Conservation (phyloP, 2,797 vertebrate species). For the Thaleichthys pacificus region DNA sequence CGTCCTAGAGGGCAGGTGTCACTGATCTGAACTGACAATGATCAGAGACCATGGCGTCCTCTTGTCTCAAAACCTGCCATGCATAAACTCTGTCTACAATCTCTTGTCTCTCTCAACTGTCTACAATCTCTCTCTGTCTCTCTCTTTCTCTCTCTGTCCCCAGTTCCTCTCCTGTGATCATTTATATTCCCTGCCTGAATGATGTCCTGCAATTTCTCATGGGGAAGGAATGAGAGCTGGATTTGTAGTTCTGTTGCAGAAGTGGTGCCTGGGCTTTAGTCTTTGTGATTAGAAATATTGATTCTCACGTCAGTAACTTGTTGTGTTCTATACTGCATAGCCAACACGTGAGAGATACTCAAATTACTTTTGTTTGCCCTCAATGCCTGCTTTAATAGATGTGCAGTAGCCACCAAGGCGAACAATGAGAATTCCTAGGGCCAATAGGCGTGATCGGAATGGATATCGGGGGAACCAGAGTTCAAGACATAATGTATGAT, state of each 20-base stretch:
- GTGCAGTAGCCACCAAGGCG: no score
- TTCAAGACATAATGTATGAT: no score
- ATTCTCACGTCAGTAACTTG: background rate
- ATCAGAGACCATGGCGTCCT: constrained; percentile 36
- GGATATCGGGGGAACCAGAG: no score
- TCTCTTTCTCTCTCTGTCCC: background rate
- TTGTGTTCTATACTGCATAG: background rate
- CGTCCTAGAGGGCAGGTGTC: constrained; percentile 22
- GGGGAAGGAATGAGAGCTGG: background rate
- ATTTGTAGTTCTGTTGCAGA: background rate
- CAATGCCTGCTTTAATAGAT: no score
- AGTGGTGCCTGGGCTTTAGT: background rate
- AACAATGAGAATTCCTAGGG: no score
- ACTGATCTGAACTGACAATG: constrained; percentile 37
- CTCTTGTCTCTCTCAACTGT: background rate
- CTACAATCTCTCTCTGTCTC: background rate
- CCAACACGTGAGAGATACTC: background rate
- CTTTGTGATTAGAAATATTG: constrained; percentile 1
- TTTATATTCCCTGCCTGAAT: background rate
- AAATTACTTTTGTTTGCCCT: background rate
- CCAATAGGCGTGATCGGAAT: no score
- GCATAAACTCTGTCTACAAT: background rate
- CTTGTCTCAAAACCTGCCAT: background rate
- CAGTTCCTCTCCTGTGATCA: background rate
- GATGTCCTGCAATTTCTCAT: background rate